Evolutionary conservation across 2,113 vertebrate genomes (phyloP).

Genomic region (Puma concolor): DNA sequence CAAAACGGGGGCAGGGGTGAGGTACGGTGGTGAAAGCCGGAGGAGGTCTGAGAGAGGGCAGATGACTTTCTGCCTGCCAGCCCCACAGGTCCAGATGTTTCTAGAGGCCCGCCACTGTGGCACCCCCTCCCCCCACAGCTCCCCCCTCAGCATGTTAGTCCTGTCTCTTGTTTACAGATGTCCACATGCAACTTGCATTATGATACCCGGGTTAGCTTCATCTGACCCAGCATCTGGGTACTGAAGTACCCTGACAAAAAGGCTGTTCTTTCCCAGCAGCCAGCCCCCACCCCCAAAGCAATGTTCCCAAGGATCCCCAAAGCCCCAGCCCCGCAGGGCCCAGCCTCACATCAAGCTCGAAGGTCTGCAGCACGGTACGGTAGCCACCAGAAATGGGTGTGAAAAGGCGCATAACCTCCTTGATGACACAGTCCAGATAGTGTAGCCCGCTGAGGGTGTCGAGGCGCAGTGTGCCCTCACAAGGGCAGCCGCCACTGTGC

Average conservation of each 20-base stretch:
- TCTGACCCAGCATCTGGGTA: not conserved
- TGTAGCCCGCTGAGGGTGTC: constrained; percentile 92
- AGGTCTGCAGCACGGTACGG: constrained; percentile 96
- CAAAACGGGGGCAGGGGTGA: not conserved
- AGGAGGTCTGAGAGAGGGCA: not conserved
- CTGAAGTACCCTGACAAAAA: not conserved
- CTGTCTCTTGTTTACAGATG: not conserved
- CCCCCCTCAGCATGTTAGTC: no score
- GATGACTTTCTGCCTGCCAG: not conserved
- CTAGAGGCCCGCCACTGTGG: not conserved
- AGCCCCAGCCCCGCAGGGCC: not conserved
- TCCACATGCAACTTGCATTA: not conserved
- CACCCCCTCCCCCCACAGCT: not conserved
- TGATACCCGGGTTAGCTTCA: not conserved
- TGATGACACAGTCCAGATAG: constrained; percentile 99
- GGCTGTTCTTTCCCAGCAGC: fast-evolving
- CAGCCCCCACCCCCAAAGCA: fast-evolving
- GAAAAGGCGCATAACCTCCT: constrained; percentile 97
- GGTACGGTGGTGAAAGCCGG: not conserved
- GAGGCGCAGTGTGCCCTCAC: constrained; percentile 91
- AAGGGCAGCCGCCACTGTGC: constrained; percentile 94
- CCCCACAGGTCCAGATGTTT: not conserved
- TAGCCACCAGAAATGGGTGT: constrained; percentile 97
- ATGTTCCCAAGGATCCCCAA: fast-evolving
- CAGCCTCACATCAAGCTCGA: constrained; percentile 95